Evolutionary conservation across 37 sponge, comb jelly and placozoan genomes (phyloP).

Genomic region (Diacarnus erythraeanus): DNA sequence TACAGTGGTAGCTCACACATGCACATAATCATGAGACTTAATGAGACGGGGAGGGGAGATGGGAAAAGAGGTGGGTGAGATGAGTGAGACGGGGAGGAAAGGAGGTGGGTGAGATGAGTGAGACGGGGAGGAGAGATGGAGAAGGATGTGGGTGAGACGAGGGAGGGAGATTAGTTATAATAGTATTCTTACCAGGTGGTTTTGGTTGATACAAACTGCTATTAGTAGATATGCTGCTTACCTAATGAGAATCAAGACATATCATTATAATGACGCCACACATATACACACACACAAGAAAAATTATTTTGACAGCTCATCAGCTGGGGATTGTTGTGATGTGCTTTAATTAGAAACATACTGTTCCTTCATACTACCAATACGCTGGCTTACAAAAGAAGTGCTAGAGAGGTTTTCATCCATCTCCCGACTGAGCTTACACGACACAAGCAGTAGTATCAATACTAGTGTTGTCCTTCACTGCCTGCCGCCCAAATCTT

Average conservation of each 20-base stretch:
- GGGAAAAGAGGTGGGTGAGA: no score
- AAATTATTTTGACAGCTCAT: not conserved
- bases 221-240: constrained; percentile 13
- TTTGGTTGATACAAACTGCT: constrained; percentile 23
- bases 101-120: no score
- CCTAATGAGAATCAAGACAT: not conserved
- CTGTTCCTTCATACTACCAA: not conserved
- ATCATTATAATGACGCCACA: no score
- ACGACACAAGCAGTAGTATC: no score
- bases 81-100: no score
- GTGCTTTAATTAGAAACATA: not conserved
- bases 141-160: not conserved
- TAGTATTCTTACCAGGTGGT: constrained; percentile 33
- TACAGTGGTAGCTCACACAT: no score
- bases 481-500: not conserved
- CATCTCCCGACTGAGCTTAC: no score
- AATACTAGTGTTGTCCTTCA: no score
- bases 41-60: no score
- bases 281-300: no score
- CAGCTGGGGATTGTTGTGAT: not conserved
- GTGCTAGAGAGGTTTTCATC: constrained; percentile 20
- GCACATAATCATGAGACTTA: no score
- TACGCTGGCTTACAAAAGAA: constrained; percentile 27
- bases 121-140: not conserved
- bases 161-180: not conserved